phyloP scores from a whole-genome alignment of 2,888 invertebrate genomes.

The Dasypolia templi region DNA sequence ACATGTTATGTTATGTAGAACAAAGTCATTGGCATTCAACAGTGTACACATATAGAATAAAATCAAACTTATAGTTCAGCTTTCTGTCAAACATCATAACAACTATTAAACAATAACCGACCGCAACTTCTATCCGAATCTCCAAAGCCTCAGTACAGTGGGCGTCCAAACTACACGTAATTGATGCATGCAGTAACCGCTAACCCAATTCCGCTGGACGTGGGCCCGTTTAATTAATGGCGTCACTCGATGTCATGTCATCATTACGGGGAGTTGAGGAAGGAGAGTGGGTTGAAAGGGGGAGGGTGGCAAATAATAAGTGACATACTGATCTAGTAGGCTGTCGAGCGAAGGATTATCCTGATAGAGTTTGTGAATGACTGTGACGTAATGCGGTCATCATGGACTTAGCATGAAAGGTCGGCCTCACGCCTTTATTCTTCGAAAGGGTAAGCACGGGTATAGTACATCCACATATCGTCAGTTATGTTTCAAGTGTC shows the following conservation, averaged over 20 bases:
- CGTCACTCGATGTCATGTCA: slow-evolving; percentile 73
- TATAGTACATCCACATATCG: no score
- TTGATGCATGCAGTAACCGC: slow-evolving; percentile 67
- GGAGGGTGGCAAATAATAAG: slow-evolving; percentile 64
- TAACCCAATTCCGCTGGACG: slow-evolving; percentile 70
- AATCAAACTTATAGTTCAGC: background rate
- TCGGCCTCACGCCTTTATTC: background rate
- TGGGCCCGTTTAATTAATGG: slow-evolving; percentile 77
- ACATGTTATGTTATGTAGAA: background rate
- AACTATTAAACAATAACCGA: slow-evolving; percentile 31
- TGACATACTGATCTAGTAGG: slow-evolving; percentile 68
- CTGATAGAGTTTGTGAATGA: slow-evolving; percentile 40
- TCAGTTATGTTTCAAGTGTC: background rate
- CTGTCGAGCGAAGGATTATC: slow-evolving; percentile 44
- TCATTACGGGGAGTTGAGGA: slow-evolving; percentile 61
- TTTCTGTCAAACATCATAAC: background rate
- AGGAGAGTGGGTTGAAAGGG: slow-evolving; percentile 13
- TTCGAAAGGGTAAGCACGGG: background rate
- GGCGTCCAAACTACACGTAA: slow-evolving; percentile 57
- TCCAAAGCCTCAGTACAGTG: slow-evolving; percentile 46
- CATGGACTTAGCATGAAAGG: background rate
- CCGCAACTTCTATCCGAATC: slow-evolving; percentile 34
- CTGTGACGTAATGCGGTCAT: slow-evolving; percentile 29
- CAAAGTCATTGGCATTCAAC: background rate
- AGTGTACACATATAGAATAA: background rate